Base-by-base conservation (phyloP, 2,888 invertebrate species). In the Euphydryas editha region DNA sequence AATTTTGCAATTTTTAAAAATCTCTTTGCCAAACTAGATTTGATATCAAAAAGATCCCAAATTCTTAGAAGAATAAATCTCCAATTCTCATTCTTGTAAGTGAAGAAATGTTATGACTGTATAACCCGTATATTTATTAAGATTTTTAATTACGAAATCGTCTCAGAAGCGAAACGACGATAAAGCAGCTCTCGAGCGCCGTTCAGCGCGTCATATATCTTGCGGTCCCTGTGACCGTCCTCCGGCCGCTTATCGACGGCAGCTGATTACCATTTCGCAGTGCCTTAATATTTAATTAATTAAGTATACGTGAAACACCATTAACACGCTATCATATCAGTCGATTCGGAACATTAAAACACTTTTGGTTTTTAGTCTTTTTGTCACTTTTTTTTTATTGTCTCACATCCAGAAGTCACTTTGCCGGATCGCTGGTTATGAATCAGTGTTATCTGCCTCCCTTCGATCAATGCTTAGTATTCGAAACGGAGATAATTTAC, bases 261-360 rank as follows among this genome's bases (percentile, higher is more conserved):
- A 59, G 65, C 67, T 75, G 77, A 81, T 83, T 82, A 78, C 72
- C 76, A 77, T 78, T 78, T 75, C 72, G 79, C 80, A 75, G 74
- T 65, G 73, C 77, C 78, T 80, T 81, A 76, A 78, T 80, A 81
- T 78, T 79, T 82, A 84, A 84, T 84, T 82, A 83, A 83, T 82
- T 81, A 82, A 81, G 78, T 78, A 78, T 59, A 56, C 60, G 54
- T 62, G 47, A 78, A 76, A 78, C 76, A 73, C 80, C 81, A 82
- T 84, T 84, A 81, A 81, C 79, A 78, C 75, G 78, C 77, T 81
- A 82, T 82, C 81, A 79, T 77, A 80, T 78, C 74, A 57, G 17
- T 55, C 63, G 75, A 73, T 73, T 75, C 64, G 62, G 51, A 60
- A 70, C 68, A 62, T 70, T 70, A 69, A 69, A 78, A 76, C 73